Percentiles rank a stretch among this genome's conserved stretches.
phyloP scores from a whole-genome alignment of 1,140 invertebrate genomes.

The Limonius californicus region DNA sequence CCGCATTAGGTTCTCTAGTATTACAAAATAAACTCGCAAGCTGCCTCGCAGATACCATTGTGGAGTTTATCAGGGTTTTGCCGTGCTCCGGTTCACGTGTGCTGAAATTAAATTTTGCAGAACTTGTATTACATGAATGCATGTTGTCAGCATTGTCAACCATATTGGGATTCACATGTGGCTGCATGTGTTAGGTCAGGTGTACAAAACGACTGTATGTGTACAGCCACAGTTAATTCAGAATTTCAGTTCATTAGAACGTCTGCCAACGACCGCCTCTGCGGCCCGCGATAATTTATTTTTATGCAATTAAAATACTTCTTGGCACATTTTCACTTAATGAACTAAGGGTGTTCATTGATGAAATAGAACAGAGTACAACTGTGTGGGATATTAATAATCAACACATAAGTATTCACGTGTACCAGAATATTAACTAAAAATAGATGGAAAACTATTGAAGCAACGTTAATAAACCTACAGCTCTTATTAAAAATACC shows the following conservation, averaged over 20 bases:
- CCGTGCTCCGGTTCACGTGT: slow-evolving; percentile 1
- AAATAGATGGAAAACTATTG: no score
- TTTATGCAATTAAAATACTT: neutral
- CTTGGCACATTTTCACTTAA: neutral
- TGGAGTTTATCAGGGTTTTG: neutral
- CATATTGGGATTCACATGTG: slow-evolving; percentile 5
- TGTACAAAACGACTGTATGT: neutral
- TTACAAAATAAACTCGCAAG: no score
- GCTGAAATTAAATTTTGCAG: slow-evolving; percentile 9
- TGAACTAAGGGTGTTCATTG: no score
- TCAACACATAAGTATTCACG: no score
- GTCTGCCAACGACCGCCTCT: neutral
- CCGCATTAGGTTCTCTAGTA: no score
- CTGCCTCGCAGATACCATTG: no score
- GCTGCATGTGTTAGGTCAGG: slow-evolving; percentile 10
- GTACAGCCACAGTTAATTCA: neutral
- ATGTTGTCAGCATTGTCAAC: neutral
- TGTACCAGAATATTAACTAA: no score
- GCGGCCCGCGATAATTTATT: neutral
- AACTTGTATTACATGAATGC: slow-evolving; percentile 1
- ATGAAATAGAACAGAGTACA: no score
- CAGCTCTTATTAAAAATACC: no score
- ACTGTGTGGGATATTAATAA: no score
- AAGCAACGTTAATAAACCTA: no score
- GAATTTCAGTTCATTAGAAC: neutral